A percentile compares a stretch with the other conserved stretches of the same genome.
Evolutionary conservation across 2,888 invertebrate genomes (phyloP).

Genomic region (Cephus pygmeus): DNA sequence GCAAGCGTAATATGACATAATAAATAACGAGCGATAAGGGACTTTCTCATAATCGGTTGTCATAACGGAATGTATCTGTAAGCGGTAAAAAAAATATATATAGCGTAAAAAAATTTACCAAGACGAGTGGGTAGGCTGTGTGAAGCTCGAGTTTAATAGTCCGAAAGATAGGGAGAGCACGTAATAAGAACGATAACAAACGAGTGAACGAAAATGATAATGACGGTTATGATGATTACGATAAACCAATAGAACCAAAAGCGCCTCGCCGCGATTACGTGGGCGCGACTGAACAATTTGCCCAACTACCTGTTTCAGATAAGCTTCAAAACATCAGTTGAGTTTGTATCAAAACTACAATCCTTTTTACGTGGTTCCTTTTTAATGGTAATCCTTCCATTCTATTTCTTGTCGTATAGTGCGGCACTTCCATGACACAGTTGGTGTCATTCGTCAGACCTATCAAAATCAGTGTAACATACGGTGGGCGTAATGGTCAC

Average conservation of each 20-base stretch:
- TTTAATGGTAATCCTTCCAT: neutral
- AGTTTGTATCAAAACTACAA: neutral
- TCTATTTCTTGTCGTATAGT: neutral
- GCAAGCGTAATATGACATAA: neutral
- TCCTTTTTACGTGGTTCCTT: neutral
- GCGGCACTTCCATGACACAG: neutral
- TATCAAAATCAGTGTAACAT: slow-evolving; percentile 5
- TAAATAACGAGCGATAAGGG: neutral
- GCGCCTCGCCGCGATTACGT: neutral
- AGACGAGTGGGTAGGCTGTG: neutral
- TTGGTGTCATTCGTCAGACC: slow-evolving; percentile 8
- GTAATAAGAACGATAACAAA: neutral
- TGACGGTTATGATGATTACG: neutral
- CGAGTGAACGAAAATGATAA: neutral
- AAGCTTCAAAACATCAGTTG: neutral
- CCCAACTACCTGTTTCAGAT: neutral
- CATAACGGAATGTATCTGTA: neutral
- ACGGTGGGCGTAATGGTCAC: neutral
- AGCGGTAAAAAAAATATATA: neutral
- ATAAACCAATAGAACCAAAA: neutral
- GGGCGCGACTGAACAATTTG: neutral
- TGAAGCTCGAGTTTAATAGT: neutral
- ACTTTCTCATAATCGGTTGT: neutral
- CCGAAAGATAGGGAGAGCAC: neutral
- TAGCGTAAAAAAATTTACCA: neutral